Base-by-base conservation (phyloP, 2,888 invertebrate species). In the Brachypterus glaber region DNA sequence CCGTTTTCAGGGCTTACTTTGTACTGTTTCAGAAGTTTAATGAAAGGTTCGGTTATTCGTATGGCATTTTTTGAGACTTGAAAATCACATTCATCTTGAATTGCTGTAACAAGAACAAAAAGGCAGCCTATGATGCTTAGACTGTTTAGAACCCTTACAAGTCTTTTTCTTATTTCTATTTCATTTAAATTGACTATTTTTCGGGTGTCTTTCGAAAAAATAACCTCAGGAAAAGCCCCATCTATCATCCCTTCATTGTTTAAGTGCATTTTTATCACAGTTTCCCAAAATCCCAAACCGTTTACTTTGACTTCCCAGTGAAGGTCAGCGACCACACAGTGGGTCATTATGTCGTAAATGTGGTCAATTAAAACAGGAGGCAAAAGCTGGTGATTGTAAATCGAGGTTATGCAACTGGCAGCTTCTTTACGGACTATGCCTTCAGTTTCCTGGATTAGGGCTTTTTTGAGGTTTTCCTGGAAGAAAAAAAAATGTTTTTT, bases 161-260 rank as follows among this genome's bases (percentile, higher is more conserved):
- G 64, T 40, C 83, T 67, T 43, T 65, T 72, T 49, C 74, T 72
- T 33, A 81, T 76, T 62, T 85, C 84, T 0, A 60, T 60, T 39
- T 77, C 76, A 16, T 78, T 82, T 7, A 88, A 60, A 0, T 76
- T 76, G 2, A 87, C 79, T 13, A 87, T 88, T 64, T 87, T 87
- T 40, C 78, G 72, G 3, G 79, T 70, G 59, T 84, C 82, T 53
- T 76, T 81, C 0, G 86, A 86, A 59, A 87, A 87, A 0, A 85
- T 86, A 0, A 85, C 79, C 0, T 73, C 74, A 0, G 87, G 87
- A 60, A 87, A 87, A 0, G 68, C 72, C 0, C 84, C 84, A 55
- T 88, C 86, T 8, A 87, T 73, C 82, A 87, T 84, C n/a, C 87
- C 87, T 63, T 86, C 85, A 52, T 83, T 74, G 0, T 70, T 71